Percentiles rank a stretch among this genome's conserved stretches.
Conservation (phyloP, 2,797 vertebrate species). For the Rallus crepitans region DNA sequence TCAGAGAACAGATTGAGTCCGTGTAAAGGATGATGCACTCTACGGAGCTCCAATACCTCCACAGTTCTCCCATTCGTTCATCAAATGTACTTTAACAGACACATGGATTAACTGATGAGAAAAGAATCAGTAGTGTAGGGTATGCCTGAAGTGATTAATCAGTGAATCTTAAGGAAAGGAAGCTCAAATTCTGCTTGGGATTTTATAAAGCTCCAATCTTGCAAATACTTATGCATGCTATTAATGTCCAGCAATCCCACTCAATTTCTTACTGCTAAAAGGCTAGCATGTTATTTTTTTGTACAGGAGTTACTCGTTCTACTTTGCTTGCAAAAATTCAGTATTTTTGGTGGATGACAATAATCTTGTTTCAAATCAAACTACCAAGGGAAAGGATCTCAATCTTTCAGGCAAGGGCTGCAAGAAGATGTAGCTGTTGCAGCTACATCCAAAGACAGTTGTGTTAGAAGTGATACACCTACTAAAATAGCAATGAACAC, state of each 20-base stretch:
- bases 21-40: rapidly evolving
- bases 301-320: background rate
- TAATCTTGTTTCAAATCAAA: background rate
- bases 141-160: background rate
- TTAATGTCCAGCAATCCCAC: background rate
- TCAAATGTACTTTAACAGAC: background rate
- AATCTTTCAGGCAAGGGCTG: background rate
- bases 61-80: background rate
- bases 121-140: background rate
- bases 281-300: background rate
- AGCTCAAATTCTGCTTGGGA: background rate
- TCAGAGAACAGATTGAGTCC: background rate
- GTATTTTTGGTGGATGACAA: background rate
- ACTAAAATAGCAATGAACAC: background rate
- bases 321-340: background rate
- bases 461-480: background rate
- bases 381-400: background rate
- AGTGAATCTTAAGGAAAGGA: background rate
- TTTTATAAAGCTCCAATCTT: background rate
- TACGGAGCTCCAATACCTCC: background rate
- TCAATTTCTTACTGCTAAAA: background rate
- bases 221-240: background rate
- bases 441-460: background rate
- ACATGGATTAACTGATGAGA: background rate
- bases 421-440: rapidly evolving